phyloP scores from a whole-genome alignment of 2,797 vertebrate genomes.

The Cuniculus paca region DNA sequence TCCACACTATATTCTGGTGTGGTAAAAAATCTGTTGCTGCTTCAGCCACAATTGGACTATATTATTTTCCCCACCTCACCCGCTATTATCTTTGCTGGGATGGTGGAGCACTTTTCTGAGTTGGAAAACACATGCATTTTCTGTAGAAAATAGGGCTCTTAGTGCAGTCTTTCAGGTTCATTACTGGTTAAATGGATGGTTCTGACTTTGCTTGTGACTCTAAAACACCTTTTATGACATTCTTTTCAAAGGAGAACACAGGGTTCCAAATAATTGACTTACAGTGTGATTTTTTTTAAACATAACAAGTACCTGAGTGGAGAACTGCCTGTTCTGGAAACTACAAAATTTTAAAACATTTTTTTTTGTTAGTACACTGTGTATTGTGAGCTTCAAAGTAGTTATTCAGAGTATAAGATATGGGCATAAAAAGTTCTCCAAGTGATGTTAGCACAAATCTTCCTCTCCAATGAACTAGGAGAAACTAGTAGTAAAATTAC shows the following conservation, averaged over 20 bases:
- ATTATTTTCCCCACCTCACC: neutral
- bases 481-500: too few species aligned
- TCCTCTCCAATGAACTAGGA: too few species aligned
- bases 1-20: neutral
- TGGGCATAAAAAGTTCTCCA: too few species aligned
- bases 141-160: neutral
- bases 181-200: slow-evolving; percentile 13
- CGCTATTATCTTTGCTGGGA: slow-evolving; percentile 19
- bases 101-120: neutral
- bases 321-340: slow-evolving; percentile 43
- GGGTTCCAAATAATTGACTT: slow-evolving; percentile 67
- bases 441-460: too few species aligned
- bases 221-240: slow-evolving; percentile 62
- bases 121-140: slow-evolving; percentile 47
- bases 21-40: neutral
- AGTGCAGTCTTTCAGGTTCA: slow-evolving; percentile 9
- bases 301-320: slow-evolving; percentile 32
- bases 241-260: slow-evolving; percentile 61
- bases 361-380: too few species aligned
- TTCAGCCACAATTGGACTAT: neutral
- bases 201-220: slow-evolving; percentile 54
- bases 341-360: slow-evolving; percentile 26
- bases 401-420: too few species aligned
- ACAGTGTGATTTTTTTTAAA: slow-evolving; percentile 59
- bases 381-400: too few species aligned